These are phyloP conservation scores for Bolinopsis microptera DNA, from an alignment of 37 sponge, comb jelly and placozoan genomes.

Conservation along the genomic window DNA sequence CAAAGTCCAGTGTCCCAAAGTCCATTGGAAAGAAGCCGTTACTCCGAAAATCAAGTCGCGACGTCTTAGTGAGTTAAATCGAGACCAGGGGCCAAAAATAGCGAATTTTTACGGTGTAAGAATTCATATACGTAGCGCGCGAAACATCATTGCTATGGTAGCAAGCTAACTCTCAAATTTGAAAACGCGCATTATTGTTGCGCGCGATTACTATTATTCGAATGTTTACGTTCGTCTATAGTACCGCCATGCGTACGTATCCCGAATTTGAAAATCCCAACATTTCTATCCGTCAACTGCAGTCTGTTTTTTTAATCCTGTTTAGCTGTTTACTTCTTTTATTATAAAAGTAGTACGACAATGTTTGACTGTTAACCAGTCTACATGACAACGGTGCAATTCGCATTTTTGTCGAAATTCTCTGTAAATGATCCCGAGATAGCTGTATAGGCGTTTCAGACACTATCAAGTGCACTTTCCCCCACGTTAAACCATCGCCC, in stretches of 20 bases:
- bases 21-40: neutral
- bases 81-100: neutral
- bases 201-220: neutral
- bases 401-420: no score
- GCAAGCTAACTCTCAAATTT: neutral
- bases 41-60: neutral
- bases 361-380: no score
- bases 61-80: neutral
- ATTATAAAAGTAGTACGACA: no score
- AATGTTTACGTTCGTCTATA: neutral
- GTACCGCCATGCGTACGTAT: neutral
- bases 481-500: no score
- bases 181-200: slow-evolving; percentile 21
- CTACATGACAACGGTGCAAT: no score
- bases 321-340: no score
- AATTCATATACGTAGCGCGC: neutral
- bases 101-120: neutral
- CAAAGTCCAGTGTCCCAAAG: no score
- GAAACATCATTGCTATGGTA: neutral
- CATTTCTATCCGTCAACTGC: neutral
- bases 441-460: no score
- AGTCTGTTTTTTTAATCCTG: no score
- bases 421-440: no score
- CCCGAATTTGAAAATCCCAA: neutral
- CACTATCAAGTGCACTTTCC: no score